These are phyloP conservation scores for Aphis gossypii DNA, from an alignment of 1,140 invertebrate genomes.

Conservation along the genomic window DNA sequence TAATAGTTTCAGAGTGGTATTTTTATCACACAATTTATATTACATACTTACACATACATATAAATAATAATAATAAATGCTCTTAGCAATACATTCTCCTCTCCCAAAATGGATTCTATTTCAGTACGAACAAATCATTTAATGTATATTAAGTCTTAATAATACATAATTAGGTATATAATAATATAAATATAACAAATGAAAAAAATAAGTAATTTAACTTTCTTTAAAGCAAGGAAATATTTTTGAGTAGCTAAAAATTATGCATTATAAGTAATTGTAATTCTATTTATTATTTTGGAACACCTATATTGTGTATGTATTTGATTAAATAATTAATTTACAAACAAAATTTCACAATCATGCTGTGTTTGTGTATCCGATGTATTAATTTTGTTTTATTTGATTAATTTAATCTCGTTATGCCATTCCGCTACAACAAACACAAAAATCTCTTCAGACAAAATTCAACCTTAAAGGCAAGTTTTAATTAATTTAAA, in stretches of 20 bases:
- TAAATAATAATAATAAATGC: neutral
- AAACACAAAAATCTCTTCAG: neutral
- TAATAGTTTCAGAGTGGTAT: neutral
- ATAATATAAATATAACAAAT: no score
- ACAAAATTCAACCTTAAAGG: neutral
- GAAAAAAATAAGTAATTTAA: no score
- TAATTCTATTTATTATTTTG: neutral
- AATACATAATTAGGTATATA: no score
- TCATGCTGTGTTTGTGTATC: neutral
- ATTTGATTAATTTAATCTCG: conserved; percentile 13
- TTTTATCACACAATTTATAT: neutral
- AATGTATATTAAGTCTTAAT: no score
- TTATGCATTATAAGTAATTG: neutral
- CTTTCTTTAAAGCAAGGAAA: no score
- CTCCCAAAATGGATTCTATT: neutral
- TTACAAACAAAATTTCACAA: neutral
- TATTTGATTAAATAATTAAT: neutral
- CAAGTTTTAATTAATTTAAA: neutral
- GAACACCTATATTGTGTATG: neutral
- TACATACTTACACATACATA: no score
- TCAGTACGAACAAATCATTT: no score
- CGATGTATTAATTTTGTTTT: neutral
- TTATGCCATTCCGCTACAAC: neutral
- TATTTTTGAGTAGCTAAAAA: neutral
- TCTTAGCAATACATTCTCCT: neutral